Base-by-base conservation (phyloP, 2,888 invertebrate genomes). In the Cephus sareptanus region DNA sequence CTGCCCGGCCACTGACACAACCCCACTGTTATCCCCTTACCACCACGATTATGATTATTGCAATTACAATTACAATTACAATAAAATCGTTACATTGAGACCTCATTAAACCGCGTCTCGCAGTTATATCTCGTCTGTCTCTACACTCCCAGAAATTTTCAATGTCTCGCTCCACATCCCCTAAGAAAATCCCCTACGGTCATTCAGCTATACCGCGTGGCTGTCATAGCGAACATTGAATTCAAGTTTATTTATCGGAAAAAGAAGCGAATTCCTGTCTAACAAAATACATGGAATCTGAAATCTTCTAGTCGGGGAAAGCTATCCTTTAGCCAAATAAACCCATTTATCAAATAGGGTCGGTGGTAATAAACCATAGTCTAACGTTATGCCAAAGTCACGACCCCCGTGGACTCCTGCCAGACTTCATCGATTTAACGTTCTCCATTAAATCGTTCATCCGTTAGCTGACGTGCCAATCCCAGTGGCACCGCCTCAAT, bases 1-100 rank as follows among this genome's bases (percentile, higher is more conserved):
- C 91, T 92, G 90, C 83, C 83, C 91, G 90, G 91, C 88, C 87
- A 87, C 81, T 82, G 87, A 86, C 85, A 86, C 88, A 79, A 86
- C 86, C 83, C 85, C 85, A 81, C 88, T 86, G 85, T 86, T 88
- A 86, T 85, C 84, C 82, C 87, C 88, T 85, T 87, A 90, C 88
- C 87, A 90, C 89, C 87, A 91, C 87, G 87, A 91, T 83, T 90
- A 90, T 89, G 88, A 90, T 87, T 90, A 91, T 86, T 88, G 87
- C 89, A 89, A 89, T 89, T 91, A 91, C 87, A 90, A 90, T 86
- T 90, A 90, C 89, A 76, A 77, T 75, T 77, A 75, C 77, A 91
- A 91, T 89, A 91, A 91, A 88, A 89, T 88, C 87, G 89, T 89
- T 86, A 88, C 88, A 84, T 86, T 91, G 87, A 90, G 90, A 90